Evolutionary conservation across 2,888 invertebrate species (phyloP), one percentile per base, ranked within the genome.

Genomic region (Sinopyrophorus schimmeli): DNA sequence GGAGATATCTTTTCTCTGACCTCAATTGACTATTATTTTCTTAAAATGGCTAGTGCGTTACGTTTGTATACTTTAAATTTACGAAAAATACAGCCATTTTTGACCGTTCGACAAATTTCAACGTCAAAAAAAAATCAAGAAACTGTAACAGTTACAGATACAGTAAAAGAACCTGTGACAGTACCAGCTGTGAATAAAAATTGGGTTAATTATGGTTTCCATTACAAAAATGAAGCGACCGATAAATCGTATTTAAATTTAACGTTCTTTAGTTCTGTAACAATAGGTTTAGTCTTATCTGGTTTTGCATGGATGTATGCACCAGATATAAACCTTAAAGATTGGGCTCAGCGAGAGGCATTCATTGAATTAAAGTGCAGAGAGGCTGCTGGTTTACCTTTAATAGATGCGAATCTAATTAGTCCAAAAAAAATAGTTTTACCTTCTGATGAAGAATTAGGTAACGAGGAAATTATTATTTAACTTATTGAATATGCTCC

Each of bases 341-440:
- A 92, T 68, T 98, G 98, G 98, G 77, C 88, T 2, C 85, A 87
- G 63, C 80, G 98, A 62, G 96, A 98, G 76, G 97, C 89, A 0
- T 96, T 84, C 68, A 73, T 98, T 56, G 91, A 92, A 72, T 73
- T 98, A 10, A 83, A 89, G 46, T 81, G 90, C 54, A 82, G 96
- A 59, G 95, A 98, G 74, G 80, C 83, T 56, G 79, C 83, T 46
- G 94, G 95, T 0, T 71, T 89, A 35, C 92, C 88, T 9, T 76
- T 84, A 3, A 81, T 99, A 38, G 90, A 90, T 71, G 84, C 84
- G 3, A 87, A 97, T 73, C 82, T 87, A 59, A 75, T 96, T 28
- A 83, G 88, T 60, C 84, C 87, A 2, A 79, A 77, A 5, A 78
- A 75, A 58, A 77, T 97, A 2, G 72, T 68, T 20, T 77, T 99